Percentiles rank a stretch among this genome's conserved stretches.
Evolutionary conservation across 2,888 invertebrate species (phyloP).

Genomic region (Drosophila niveifrons): DNA sequence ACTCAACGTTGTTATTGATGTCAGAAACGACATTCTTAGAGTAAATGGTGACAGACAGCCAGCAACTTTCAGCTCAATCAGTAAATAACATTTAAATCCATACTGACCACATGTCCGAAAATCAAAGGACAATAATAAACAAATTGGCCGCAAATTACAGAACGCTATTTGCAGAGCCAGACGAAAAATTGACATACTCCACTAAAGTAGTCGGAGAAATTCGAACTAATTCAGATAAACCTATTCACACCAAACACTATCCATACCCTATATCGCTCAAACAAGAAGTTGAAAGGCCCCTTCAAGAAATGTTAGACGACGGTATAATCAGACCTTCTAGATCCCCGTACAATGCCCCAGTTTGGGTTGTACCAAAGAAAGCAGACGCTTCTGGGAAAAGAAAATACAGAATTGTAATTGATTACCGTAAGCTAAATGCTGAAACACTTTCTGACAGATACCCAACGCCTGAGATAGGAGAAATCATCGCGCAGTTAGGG

Average conservation of each 20-base stretch:
- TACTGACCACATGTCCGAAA: constrained; percentile 3
- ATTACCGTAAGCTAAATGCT: constrained; percentile 4
- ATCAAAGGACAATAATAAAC: constrained; percentile 7
- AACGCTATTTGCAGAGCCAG: too few species aligned
- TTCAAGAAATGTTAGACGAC: neutral
- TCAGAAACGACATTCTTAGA: constrained; percentile 6
- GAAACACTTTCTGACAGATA: neutral
- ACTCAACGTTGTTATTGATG: constrained; percentile 13
- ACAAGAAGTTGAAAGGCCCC: neutral
- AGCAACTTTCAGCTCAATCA: too few species aligned
- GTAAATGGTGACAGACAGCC: too few species aligned
- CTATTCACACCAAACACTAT: neutral
- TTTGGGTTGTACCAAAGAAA: too few species aligned
- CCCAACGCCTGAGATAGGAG: constrained; percentile 1
- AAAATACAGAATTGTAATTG: constrained; percentile 1
- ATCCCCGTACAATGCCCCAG: constrained; percentile 8
- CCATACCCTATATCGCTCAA: neutral
- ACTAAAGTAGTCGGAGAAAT: neutral
- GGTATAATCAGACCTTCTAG: constrained; percentile 2
- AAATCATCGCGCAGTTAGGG: neutral
- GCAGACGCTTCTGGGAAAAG: neutral
- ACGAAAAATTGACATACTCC: too few species aligned
- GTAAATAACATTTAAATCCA: too few species aligned
- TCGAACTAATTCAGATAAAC: too few species aligned
- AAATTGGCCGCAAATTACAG: too few species aligned